Evolutionary conservation across 2,797 vertebrate species (phyloP).

Genomic region (Channallabes apus): DNA sequence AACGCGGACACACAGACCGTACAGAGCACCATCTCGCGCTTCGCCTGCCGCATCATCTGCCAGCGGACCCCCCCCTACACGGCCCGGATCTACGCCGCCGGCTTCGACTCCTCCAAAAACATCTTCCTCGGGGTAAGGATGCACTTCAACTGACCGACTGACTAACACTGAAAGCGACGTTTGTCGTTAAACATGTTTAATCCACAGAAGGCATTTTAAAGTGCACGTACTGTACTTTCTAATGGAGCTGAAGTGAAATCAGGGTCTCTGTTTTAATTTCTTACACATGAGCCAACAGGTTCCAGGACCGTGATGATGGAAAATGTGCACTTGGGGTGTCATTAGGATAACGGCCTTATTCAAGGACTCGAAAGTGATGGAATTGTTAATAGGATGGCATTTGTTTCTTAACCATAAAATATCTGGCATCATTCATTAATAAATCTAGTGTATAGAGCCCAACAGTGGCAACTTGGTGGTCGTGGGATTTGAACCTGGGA

Average conservation of each 20-base stretch:
- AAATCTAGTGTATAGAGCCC: not conserved
- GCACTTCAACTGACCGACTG: not conserved
- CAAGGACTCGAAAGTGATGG: not conserved
- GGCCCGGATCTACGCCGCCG: constrained; percentile 95
- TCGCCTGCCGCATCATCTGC: constrained; percentile 96
- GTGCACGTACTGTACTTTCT: not conserved
- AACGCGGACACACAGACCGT: constrained; percentile 93
- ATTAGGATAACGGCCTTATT: constrained; percentile 4
- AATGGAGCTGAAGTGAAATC: not conserved
- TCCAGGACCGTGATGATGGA: not conserved
- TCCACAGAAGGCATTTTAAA: not conserved
- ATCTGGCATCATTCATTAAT: not conserved
- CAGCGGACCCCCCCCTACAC: constrained; percentile 93
- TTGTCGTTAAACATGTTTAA: constrained; percentile 1
- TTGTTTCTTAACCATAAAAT: not conserved
- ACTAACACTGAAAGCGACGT: not conserved
- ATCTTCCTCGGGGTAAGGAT: constrained; percentile 95
- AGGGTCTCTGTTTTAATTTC: not conserved
- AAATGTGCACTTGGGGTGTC: constrained; percentile 3
- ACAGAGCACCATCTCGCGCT: constrained; percentile 98
- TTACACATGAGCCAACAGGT: not conserved
- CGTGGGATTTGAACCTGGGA: no score
- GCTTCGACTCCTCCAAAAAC: constrained; percentile 98
- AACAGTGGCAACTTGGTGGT: no score
- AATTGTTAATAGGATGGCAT: no score